Evolutionary conservation across 2,113 vertebrate species (phyloP), one percentile per base, ranked within the genome.

Genomic region (Centropristis striata): DNA sequence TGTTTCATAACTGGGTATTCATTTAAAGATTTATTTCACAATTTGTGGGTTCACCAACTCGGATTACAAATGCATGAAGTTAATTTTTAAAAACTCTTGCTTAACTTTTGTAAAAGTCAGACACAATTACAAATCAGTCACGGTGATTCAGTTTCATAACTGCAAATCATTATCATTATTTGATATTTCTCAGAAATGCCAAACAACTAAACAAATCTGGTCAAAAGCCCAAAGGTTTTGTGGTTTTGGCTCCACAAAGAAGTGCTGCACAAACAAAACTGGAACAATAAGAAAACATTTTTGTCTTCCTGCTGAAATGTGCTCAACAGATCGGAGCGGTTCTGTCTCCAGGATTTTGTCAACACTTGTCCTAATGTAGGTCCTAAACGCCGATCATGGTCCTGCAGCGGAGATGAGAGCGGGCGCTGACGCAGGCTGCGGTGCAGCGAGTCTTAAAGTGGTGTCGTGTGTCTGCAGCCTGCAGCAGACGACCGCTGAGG

Each of bases 381-480:
- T 28, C 25, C 13, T 4, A 36, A 39, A 60, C 28, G 23, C 21
- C 20, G 28, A 21, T 77, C 11, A 27, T 28, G 20, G 15, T 23
- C n/a, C n/a, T n/a, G n/a, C n/a, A n/a, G n/a, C n/a, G n/a, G n/a
- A n/a, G n/a, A n/a, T n/a, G n/a, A n/a, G n/a, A n/a, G n/a, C n/a
- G n/a, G n/a, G 64, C 68, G 61, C 66, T 79, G 77, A 83, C 32
- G 53, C 71, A 84, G 44, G 58, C 14, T 14, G 77, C 0, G 71
- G 54, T 75, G 16, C 5, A 44, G 25, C 36, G 4, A 63, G 25
- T 37, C 51, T 46, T 16, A 44, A 32, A 53, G 59, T 1, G 50
- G 55, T 53, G 55, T 44, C 1, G n/a, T 49, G 59, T 41, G 39
- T 68, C 63, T 61, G n/a, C 27, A 55, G 50, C 32, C 5, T 78